Evolutionary conservation across 2,113 vertebrate species (phyloP).

Genomic region (Nannobrachium achirus): DNA sequence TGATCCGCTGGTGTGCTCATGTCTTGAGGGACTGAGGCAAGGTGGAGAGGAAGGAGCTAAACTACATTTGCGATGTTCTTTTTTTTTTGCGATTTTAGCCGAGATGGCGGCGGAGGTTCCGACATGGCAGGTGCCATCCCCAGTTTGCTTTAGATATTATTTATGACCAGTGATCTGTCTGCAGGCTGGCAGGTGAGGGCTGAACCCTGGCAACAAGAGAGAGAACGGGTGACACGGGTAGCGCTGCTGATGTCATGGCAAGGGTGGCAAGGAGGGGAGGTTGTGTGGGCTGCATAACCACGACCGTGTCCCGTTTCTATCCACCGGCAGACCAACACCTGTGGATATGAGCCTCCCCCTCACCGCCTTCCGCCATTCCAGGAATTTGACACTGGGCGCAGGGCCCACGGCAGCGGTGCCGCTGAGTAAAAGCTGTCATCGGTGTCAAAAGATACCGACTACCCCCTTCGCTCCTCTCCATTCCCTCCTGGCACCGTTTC

Average conservation of each 20-base stretch:
- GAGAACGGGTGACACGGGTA: not conserved
- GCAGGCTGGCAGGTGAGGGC: conserved; percentile 61
- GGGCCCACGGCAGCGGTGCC: conserved; percentile 38
- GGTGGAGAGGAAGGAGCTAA: too few relatives aligned
- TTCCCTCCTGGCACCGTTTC: conserved; percentile 5
- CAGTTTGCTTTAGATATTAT: conserved; percentile 56
- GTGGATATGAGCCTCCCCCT: conserved; percentile 60
- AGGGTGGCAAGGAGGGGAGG: conserved; percentile 22
- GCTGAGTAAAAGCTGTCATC: conserved; percentile 65
- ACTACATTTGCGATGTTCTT: not conserved
- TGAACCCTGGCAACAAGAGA: conserved; percentile 3
- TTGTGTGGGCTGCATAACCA: conserved; percentile 45
- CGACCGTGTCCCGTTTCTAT: conserved; percentile 65
- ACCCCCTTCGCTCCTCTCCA: conserved; percentile 29
- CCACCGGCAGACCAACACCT: conserved; percentile 36
- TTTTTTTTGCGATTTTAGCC: not conserved
- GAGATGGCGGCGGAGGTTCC: not conserved
- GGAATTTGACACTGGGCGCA: conserved; percentile 62
- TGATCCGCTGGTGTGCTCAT: conserved; percentile 15
- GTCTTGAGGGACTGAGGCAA: conserved; percentile 6
- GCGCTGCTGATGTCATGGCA: conserved; percentile 58
- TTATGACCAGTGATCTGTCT: conserved; percentile 44
- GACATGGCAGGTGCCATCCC: not conserved
- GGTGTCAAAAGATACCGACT: conserved; percentile 42
- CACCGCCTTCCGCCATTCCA: conserved; percentile 43